Base-by-base conservation (phyloP, 1,140 invertebrate genomes). In the Manduca sexta region DNA sequence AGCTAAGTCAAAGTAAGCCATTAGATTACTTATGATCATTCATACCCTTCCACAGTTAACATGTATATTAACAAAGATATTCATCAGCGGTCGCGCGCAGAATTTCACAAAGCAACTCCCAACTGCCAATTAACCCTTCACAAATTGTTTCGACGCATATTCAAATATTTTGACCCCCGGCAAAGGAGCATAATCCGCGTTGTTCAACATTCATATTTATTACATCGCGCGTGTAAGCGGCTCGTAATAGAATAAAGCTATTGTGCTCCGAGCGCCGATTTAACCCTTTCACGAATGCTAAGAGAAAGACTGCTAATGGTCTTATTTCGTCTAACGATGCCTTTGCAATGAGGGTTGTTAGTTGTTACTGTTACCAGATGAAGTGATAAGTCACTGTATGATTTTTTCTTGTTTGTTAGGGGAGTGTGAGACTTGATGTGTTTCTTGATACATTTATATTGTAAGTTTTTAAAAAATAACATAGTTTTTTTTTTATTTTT, bases 191-290 rank as follows among this genome's bases (percentile, higher is more conserved):
- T 81, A 79, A 81, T 79, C 75, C 74, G 60, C 71, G 74, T 71
- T 78, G 71, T 80, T 75, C 76, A 78, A 82, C 81, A 83, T 85
- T 83, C 81, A 83, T 85, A 85, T 85, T 85, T 85, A 85, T 82
- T 69, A 78, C 77, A 81, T 84, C 69, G 75, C 64, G 69, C 82
- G 76, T 83, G 77, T 84, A 85, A 85, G 65, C 77, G 74, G 54
- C 61, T 48, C 60, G 60, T 83, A 81, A 83, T 81, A 83, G 69
- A 84, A 83, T 82, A 78, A 76, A 81, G 69, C 76, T 56, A 80
- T 80, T 80, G 76, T 79, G 54, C 64, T 61, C 65, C 53, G 60
- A 78, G 74, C 74, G 77, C 74, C 70, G 74, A 69, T 76, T 83
- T 81, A 81, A 84, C 78, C 82, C 78, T 85, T 80, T 70, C 75